These are phyloP conservation scores for Bos indicus DNA, from an alignment of 2,113 vertebrate genomes.

Conservation along the genomic window DNA sequence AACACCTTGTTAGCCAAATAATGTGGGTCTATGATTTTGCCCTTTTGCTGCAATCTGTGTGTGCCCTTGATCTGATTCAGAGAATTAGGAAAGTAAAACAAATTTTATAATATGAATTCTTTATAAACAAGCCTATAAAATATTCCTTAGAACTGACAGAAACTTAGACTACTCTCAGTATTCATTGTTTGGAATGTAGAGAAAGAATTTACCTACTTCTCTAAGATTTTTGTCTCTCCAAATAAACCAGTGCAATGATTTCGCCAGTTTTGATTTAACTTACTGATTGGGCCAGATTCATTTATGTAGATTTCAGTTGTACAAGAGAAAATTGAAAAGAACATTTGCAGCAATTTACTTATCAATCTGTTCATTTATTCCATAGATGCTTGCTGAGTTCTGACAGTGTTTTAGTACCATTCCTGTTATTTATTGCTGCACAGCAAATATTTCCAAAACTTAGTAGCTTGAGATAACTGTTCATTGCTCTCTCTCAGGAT, in stretches of 20 bases:
- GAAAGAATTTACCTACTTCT: neutral
- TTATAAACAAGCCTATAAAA: neutral
- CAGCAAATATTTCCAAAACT: neutral
- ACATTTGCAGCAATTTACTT: neutral
- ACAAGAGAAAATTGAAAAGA: neutral
- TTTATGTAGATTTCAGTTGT: neutral
- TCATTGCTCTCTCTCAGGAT: neutral
- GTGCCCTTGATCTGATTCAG: neutral
- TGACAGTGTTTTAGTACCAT: neutral
- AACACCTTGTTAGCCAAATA: neutral
- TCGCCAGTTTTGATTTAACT: neutral
- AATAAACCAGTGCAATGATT: neutral
- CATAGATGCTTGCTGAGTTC: neutral
- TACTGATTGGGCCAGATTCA: neutral
- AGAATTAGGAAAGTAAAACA: neutral
- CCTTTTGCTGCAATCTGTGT: neutral
- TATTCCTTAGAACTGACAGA: neutral
- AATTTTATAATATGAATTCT: neutral
- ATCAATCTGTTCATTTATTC: neutral
- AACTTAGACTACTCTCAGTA: neutral
- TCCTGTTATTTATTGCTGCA: neutral
- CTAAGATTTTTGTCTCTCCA: neutral
- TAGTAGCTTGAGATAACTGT: neutral
- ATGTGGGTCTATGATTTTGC: neutral
- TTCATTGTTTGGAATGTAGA: neutral